Percentiles rank a stretch among this genome's conserved stretches.
phyloP scores from a whole-genome alignment of 2,113 vertebrate genomes.

The Pterophyllum scalare region DNA sequence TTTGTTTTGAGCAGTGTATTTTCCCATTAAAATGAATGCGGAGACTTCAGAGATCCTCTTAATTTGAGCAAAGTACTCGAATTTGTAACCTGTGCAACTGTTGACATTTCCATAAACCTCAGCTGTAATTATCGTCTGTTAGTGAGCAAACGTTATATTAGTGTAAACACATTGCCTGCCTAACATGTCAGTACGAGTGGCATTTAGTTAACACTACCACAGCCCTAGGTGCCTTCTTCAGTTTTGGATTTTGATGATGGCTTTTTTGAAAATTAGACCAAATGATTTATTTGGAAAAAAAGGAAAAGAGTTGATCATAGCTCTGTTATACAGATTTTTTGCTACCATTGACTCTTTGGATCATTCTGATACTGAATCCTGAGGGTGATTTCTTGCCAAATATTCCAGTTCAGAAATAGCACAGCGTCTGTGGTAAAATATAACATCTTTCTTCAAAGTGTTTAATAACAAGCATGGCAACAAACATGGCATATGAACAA shows the following conservation, averaged over 20 bases:
- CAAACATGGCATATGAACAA: conserved; percentile 73
- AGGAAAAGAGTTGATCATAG: background rate
- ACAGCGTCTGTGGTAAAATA: conserved; percentile 55
- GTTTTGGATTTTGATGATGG: background rate
- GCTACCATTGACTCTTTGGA: background rate
- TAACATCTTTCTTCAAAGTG: conserved; percentile 68
- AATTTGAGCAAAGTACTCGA: background rate
- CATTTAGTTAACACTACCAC: background rate
- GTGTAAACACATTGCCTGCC: background rate
- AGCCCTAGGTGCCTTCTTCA: background rate
- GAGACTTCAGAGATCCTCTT: background rate
- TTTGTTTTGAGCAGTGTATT: background rate
- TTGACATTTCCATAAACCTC: background rate
- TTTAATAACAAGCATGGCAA: conserved; percentile 80
- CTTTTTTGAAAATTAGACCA: background rate
- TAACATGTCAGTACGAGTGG: background rate
- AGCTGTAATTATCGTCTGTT: background rate
- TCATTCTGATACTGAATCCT: background rate
- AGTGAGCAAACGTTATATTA: background rate
- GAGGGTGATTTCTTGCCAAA: background rate
- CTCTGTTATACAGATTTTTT: background rate
- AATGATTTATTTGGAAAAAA: background rate
- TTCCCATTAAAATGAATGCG: background rate
- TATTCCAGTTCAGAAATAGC: conserved; percentile 41
- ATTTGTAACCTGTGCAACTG: background rate